These are phyloP conservation scores for Paragorgia papillata DNA, from an alignment of 92 coral and sea anemone genomes.

Conservation along the genomic window DNA sequence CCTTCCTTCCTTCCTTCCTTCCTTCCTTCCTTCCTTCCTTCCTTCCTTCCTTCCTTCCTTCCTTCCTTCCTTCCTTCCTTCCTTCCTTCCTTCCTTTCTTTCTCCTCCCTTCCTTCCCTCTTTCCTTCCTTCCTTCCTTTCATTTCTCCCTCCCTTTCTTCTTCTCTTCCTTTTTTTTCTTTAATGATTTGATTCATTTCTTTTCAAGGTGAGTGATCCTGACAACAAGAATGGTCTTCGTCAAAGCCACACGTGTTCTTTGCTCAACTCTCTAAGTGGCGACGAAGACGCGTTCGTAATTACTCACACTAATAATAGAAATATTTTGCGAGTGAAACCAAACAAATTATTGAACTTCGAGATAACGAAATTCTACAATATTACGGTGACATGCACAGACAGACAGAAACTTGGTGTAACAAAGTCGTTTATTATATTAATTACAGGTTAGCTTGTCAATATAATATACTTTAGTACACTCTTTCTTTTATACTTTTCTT, in stretches of 20 bases:
- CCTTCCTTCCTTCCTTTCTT: background rate
- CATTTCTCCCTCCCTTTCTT: background rate
- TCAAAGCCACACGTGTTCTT: slow-evolving; percentile 76
- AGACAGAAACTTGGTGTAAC: slow-evolving; percentile 55
- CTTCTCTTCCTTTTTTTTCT: background rate
- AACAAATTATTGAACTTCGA: slow-evolving; percentile 65
- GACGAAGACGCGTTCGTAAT: slow-evolving; percentile 70
- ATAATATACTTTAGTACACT: background rate
- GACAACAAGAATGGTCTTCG: slow-evolving; percentile 62
- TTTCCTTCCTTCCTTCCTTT: background rate
- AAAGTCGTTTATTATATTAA: slow-evolving; percentile 52
- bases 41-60: background rate
- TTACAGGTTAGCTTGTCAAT: slow-evolving; percentile 66
- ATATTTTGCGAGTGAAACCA: slow-evolving; percentile 68
- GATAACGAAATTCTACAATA: slow-evolving; percentile 41
- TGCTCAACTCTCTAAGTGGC: slow-evolving; percentile 46
- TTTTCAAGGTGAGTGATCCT: slow-evolving; percentile 79
- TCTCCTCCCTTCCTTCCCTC: background rate
- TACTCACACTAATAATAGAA: slow-evolving; percentile 11
- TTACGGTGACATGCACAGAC: slow-evolving; percentile 77
- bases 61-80: background rate
- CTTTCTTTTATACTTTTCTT: background rate
- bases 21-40: background rate
- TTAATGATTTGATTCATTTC: background rate
- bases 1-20: background rate